Evolutionary conservation across 2,797 vertebrate species (phyloP).

Genomic region (Dipus sagitta): DNA sequence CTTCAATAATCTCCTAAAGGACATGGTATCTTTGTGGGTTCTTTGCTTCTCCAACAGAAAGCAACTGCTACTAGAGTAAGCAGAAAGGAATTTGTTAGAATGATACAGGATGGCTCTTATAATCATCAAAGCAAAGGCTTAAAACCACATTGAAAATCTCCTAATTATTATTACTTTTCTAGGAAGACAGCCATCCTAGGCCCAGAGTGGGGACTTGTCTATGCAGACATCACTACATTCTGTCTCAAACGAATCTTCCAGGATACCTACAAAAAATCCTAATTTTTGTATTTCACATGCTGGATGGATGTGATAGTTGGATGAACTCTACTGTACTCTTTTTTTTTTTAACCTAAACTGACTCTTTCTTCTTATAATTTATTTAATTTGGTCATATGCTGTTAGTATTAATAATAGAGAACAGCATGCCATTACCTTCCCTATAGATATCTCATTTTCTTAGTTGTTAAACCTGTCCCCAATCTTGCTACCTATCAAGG

Average conservation of each 20-base stretch:
- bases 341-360: background rate
- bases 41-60: constrained; percentile 57
- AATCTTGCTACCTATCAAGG: background rate
- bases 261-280: background rate
- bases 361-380: constrained; percentile 26
- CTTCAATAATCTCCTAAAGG: constrained; percentile 58
- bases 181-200: background rate
- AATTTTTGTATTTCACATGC: constrained; percentile 12
- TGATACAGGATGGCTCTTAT: background rate
- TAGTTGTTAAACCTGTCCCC: background rate
- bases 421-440: background rate
- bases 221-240: background rate
- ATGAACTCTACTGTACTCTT: constrained; percentile 9
- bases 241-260: background rate
- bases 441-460: constrained; percentile 29
- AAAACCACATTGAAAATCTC: background rate
- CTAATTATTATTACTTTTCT: background rate
- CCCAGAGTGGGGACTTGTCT: background rate
- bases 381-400: constrained; percentile 43
- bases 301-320: background rate
- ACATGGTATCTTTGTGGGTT: constrained; percentile 7
- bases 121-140: background rate
- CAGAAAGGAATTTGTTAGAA: constrained; percentile 37
- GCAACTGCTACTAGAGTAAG: constrained; percentile 52
- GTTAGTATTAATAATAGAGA: constrained; percentile 1